Evolutionary conservation across 2,888 invertebrate genomes (phyloP), one percentile per base, ranked within the genome.

Genomic region (Nymphalis polychloros): DNA sequence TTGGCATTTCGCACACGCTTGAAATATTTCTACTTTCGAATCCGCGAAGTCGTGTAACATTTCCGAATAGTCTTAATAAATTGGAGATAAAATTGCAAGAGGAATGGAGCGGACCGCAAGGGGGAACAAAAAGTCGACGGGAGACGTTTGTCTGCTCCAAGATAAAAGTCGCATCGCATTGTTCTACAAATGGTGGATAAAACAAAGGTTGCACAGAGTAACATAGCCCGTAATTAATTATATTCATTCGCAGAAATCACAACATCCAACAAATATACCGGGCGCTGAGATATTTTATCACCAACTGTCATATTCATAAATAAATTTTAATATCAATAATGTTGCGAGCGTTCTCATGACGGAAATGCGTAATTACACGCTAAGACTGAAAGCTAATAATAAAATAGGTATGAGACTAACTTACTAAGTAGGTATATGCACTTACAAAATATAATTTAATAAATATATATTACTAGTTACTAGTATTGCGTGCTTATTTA

Each of bases 211-310:
- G 77, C 77, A 79, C 75, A 67, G 78, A 77, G 77, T 78, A 78
- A 81, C 86, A 83, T 86, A 80, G 81, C 80, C 84, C 83, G 86
- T 88, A 89, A 91, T 90, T 91, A 90, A 92, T 92, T 90, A 85
- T 84, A 78, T 79, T 80, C 81, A 79, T 90, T 90, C 90, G 84
- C 83, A 85, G 90, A 90, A 89, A 87, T 86, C 83, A 80, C 83
- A 80, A 78, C 77, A 79, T 82, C 84, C 23, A 83, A 86, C 83
- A 85, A 84, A 84, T 78, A 80, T 77, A 81, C 81, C 79, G 81
- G 71, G 76, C 77, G 81, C 78, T 81, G 82, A 86, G 83, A 84
- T 81, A 83, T 84, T 88, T 89, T 88, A 90, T 89, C 89, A 84
- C 86, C 82, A 77, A 80, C 77, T 80, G 81, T 73, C 77, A 78